Evolutionary conservation across 2,888 invertebrate species (phyloP), one percentile per base, ranked within the genome.

Genomic region (Elaeidobius kamerunicus): DNA sequence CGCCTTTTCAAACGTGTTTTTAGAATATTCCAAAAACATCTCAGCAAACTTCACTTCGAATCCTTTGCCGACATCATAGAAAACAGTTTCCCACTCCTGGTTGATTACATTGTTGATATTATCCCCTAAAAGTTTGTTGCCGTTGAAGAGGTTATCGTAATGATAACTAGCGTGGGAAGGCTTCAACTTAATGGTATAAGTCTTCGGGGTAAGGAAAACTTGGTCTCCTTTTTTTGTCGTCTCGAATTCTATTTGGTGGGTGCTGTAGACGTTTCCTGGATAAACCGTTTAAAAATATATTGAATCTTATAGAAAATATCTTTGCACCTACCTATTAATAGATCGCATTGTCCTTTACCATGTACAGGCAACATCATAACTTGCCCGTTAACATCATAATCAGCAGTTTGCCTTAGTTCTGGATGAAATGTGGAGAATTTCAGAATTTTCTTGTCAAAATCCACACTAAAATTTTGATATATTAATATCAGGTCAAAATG

Each of bases 81-180:
- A 64, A 4, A 66, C 40, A 1, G 45, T 52, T 3, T 41, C 27
- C 63, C 64, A 64, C 44, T 64, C 63, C 0, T 66, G 61, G 36
- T 66, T 66, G 1, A 63, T 38, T 1, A 62, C 45, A 9, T 54
- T 56, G 18, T 57, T 56, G 27, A 65, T 57, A 15, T 55, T 57
- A n/a, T 60, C 60, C 1, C 57, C 55, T 4, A 64, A 46, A 32
- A 52, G 30, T 38, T 63, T 55, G 35, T 65, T 56, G 11, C 65
- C 65, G 42, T 61, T 45, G 27, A 64, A 65, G 7, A 65, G 41
- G 48, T 64, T 63, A 9, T 61, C 58, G 30, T 63, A 62, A 18
- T 55, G 30, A 27, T 53, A 60, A 5, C 38, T 20, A 1, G 58
- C 59, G 14, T 53, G 47, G 3, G n/a, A n/a, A n/a, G n/a, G n/a